A percentile compares a stretch with the other conserved stretches of the same genome.
Conservation (phyloP, 2,888 invertebrate genomes). For the Leptopilina myrica region DNA sequence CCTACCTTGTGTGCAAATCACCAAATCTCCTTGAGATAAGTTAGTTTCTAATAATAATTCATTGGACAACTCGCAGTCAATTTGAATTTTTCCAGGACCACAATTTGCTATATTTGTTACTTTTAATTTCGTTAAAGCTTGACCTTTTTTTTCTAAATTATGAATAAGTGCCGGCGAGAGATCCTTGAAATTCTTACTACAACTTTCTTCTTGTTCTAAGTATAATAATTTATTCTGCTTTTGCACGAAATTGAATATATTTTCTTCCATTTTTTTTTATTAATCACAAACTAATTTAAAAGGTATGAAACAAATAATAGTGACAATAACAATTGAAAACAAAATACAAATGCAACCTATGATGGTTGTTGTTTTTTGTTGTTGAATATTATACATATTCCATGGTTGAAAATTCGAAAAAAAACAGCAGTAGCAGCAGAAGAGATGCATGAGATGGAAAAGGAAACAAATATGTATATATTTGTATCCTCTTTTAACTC, state of each 20-base stretch:
- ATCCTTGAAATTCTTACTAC: slow-evolving; percentile 57
- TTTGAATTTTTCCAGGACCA: slow-evolving; percentile 57
- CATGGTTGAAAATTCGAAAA: no score
- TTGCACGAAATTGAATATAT: slow-evolving; percentile 55
- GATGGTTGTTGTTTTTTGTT: no score
- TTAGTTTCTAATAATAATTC: slow-evolving; percentile 58
- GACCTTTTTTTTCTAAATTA: slow-evolving; percentile 58
- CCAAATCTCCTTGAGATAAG: slow-evolving; percentile 60
- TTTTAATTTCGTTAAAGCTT: slow-evolving; percentile 58
- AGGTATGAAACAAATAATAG: no score
- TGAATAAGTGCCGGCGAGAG: slow-evolving; percentile 56
- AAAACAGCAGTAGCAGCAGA: no score
- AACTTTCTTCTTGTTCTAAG: slow-evolving; percentile 61
- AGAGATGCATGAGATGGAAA: no score
- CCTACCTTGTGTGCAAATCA: slow-evolving; percentile 58
- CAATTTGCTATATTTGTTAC: slow-evolving; percentile 56
- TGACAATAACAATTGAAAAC: no score
- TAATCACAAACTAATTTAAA: no score
- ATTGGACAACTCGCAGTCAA: slow-evolving; percentile 57
- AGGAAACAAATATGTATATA: no score
- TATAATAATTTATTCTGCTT: slow-evolving; percentile 58
- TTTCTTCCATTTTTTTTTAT: slow-evolving; percentile 57
- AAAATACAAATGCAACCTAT: no score
- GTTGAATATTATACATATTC: no score
- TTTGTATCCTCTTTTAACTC: no score